Evolutionary conservation across 1,140 invertebrate species (phyloP).

Genomic region (Helicoverpa armigera): DNA sequence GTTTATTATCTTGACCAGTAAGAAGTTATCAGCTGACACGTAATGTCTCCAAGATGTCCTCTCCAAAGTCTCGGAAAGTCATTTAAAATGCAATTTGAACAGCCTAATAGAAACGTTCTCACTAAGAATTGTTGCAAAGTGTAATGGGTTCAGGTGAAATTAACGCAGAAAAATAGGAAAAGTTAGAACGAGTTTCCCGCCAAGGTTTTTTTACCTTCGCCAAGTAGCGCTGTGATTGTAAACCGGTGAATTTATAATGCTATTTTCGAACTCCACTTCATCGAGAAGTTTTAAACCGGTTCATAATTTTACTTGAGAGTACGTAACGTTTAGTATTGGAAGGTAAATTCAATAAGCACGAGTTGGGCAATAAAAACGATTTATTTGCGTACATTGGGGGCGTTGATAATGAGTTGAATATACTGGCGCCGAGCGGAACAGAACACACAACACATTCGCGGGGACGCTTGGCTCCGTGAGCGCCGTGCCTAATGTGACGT

Average conservation of each 20-base stretch:
- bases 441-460: conserved; percentile 22
- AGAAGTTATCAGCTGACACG: conserved; percentile 15
- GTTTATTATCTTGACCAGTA: conserved; percentile 2
- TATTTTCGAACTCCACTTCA: conserved; percentile 85
- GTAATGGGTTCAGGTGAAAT: conserved; percentile 86
- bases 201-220: conserved; percentile 80
- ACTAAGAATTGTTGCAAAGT: conserved; percentile 86
- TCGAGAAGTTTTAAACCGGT: conserved; percentile 81
- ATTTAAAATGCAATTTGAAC: conserved; percentile 84
- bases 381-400: conserved; percentile 41
- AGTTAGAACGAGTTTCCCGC: conserved; percentile 85
- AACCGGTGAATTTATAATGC: conserved; percentile 86
- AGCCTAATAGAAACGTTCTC: conserved; percentile 84
- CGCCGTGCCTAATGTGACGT: conserved; percentile 48
- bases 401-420: conserved; percentile 38
- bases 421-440: conserved; percentile 15
- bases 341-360: conserved; percentile 66
- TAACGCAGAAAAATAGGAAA: conserved; percentile 87
- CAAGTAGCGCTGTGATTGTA: conserved; percentile 85
- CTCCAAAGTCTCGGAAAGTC: conserved; percentile 68
- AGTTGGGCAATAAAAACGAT: conserved; percentile 43
- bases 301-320: conserved; percentile 80
- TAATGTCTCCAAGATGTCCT: conserved; percentile 40
- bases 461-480: conserved; percentile 34
- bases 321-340: conserved; percentile 71